These are phyloP conservation scores for Paracentrotus lividus DNA, from an alignment of 53 echinoderm and acorn worm genomes.

Conservation along the genomic window DNA sequence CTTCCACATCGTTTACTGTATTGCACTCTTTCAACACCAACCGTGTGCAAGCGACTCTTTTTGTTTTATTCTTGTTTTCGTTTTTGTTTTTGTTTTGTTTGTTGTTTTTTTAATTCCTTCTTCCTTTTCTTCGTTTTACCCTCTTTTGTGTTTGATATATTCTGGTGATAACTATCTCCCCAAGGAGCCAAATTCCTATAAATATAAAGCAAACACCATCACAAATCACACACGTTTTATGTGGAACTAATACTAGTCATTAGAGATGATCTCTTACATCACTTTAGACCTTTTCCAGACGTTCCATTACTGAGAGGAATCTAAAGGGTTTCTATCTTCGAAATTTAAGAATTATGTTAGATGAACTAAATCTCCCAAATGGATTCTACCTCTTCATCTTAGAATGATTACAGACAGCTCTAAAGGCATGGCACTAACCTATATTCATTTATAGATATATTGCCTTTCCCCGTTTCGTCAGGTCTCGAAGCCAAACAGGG, in stretches of 20 bases:
- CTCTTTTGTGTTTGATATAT: neutral
- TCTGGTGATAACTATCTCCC: neutral
- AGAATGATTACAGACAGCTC: neutral
- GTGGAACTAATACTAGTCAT: neutral
- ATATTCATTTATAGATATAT: neutral
- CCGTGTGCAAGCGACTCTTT: too few relatives aligned
- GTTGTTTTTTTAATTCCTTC: too few relatives aligned
- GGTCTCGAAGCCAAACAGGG: neutral
- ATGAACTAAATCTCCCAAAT: neutral
- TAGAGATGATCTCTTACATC: neutral
- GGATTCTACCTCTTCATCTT: neutral
- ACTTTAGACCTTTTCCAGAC: neutral
- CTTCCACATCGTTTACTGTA: too few relatives aligned
- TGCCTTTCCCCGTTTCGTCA: neutral
- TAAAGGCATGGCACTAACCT: neutral
- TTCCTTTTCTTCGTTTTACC: neutral
- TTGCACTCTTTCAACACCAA: too few relatives aligned
- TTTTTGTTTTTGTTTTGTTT: too few relatives aligned
- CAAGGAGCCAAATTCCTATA: neutral
- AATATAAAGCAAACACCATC: slow-evolving; percentile 14
- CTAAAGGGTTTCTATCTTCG: neutral
- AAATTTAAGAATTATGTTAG: neutral
- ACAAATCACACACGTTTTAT: neutral
- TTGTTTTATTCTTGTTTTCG: too few relatives aligned
- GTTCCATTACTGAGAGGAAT: neutral